phyloP scores from a whole-genome alignment of 2,113 vertebrate species.

The Parus major region DNA sequence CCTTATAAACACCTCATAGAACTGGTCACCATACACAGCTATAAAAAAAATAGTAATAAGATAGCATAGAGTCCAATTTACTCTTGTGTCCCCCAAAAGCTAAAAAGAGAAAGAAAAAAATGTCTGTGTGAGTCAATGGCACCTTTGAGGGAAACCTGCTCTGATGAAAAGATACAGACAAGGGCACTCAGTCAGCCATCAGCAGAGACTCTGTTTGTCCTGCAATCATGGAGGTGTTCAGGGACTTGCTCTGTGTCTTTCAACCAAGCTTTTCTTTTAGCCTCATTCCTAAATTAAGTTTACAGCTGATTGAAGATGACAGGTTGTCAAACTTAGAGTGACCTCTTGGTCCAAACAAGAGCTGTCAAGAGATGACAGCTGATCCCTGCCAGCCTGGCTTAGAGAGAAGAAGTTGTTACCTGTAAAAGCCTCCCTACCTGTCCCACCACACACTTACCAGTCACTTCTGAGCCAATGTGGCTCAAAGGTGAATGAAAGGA shows the following conservation, averaged over 20 bases:
- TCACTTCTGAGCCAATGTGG: neutral
- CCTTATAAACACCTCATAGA: neutral
- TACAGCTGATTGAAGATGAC: neutral
- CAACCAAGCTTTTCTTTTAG: neutral
- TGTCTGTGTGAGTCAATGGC: neutral
- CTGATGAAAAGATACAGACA: neutral
- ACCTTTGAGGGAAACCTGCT: neutral
- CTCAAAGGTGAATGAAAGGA: neutral
- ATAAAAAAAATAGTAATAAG: neutral
- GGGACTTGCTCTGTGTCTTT: neutral
- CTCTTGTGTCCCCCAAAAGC: neutral
- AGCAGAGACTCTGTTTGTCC: neutral
- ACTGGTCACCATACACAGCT: neutral
- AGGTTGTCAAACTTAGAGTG: neutral
- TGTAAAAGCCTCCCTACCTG: neutral
- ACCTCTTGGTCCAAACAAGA: neutral
- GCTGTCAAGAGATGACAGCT: neutral
- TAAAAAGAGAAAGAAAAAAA: neutral
- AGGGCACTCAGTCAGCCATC: neutral
- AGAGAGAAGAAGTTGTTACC: neutral
- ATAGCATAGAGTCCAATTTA: neutral
- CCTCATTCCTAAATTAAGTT: neutral
- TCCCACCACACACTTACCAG: accelerated
- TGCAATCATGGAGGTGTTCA: neutral
- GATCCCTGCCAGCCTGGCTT: neutral